Conservation (phyloP, 2,888 invertebrate genomes). For the Tachina lurida region DNA sequence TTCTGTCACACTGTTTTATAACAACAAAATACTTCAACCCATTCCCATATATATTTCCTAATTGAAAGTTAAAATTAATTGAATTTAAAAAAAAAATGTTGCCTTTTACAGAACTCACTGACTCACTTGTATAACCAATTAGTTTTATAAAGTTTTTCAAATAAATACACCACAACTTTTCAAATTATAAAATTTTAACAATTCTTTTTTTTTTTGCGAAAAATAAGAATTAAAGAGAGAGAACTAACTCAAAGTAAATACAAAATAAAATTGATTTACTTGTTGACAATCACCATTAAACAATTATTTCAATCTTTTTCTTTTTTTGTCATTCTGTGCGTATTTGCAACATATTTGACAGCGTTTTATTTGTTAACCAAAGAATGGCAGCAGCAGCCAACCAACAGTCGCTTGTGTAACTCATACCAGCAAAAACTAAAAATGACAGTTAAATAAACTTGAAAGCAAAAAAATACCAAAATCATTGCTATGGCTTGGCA, state of each 20-base stretch:
- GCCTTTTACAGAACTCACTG: constrained; percentile 13
- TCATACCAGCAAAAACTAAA: not conserved
- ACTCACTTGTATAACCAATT: constrained; percentile 30
- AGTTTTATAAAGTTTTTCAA: constrained; percentile 18
- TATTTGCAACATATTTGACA: constrained; percentile 14
- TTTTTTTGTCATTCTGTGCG: not conserved
- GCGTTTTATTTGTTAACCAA: not conserved
- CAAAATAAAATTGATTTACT: constrained; percentile 1
- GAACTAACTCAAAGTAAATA: not conserved
- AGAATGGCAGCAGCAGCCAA: not conserved
- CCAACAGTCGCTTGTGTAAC: not conserved
- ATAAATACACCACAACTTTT: not conserved
- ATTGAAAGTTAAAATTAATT: not conserved
- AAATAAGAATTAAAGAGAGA: not conserved
- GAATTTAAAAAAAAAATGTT: not conserved
- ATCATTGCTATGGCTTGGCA: constrained; percentile 51
- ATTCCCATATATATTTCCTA: not conserved
- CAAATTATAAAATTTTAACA: constrained; percentile 9
- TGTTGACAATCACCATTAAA: constrained; percentile 39
- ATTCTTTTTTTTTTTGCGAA: not conserved
- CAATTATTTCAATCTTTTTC: constrained; percentile 21
- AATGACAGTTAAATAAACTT: constrained; percentile 1
- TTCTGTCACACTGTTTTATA: not conserved
- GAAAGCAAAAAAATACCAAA: constrained; percentile 3
- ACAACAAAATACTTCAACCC: not conserved